phyloP scores from a whole-genome alignment of 2,888 invertebrate species.

The Phyto melanocephala region DNA sequence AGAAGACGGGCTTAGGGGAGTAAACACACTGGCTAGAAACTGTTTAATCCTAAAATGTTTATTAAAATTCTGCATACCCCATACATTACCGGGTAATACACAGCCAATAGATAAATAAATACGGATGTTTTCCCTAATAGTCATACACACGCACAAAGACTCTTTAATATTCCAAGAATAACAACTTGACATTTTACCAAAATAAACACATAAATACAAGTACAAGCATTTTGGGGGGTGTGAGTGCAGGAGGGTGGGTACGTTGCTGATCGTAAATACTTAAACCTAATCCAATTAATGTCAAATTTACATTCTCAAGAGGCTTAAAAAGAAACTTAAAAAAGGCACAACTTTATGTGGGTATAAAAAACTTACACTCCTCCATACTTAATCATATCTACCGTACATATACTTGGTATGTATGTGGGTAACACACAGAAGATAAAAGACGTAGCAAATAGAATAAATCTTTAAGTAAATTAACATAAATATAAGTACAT shows the following conservation, averaged over 20 bases:
- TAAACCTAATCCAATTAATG: slow-evolving; percentile 73
- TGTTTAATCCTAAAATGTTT: too few species aligned
- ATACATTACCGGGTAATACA: too few species aligned
- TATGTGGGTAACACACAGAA: neutral
- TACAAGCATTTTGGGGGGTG: neutral
- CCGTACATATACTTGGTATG: too few species aligned
- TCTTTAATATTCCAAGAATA: neutral
- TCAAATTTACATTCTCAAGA: slow-evolving; percentile 71
- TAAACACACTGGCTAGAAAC: too few species aligned
- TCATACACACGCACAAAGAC: neutral
- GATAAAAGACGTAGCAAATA: neutral
- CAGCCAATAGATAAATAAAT: neutral
- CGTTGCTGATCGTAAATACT: slow-evolving; percentile 28
- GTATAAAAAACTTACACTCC: too few species aligned
- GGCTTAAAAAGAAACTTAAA: slow-evolving; percentile 60
- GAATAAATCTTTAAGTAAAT: neutral
- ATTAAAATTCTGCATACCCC: too few species aligned
- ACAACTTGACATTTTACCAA: slow-evolving; percentile 4
- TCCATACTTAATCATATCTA: too few species aligned
- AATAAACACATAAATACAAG: neutral
- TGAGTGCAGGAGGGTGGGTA: neutral
- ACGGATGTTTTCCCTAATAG: neutral
- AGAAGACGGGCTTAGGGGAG: too few species aligned
- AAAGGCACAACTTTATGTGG: neutral
- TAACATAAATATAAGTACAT: neutral